A percentile compares a stretch with the other conserved stretches of the same genome.
phyloP scores from a whole-genome alignment of 2,113 vertebrate genomes.

The Centropus bengalensis region DNA sequence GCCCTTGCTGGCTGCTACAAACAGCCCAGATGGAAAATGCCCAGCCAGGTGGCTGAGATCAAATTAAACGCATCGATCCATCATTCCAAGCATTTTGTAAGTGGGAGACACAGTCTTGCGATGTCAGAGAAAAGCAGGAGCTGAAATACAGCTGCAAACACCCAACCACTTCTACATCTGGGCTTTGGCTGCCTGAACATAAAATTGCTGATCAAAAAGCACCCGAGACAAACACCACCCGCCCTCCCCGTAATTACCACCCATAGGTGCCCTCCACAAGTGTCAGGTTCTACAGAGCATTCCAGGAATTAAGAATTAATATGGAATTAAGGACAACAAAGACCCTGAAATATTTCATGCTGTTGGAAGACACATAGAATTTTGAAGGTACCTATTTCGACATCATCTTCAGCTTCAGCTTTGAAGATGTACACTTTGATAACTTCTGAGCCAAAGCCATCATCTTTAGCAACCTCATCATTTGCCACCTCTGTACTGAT shows the following conservation, averaged over 20 bases:
- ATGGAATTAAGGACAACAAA: not conserved
- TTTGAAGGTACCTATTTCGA: conserved; percentile 88
- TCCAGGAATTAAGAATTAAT: not conserved
- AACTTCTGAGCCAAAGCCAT: conserved; percentile 92
- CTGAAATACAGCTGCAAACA: conserved; percentile 7
- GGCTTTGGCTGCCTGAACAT: not conserved
- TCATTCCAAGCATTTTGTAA: not conserved
- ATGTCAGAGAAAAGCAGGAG: not conserved
- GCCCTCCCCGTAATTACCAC: not conserved
- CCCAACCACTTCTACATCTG: not conserved
- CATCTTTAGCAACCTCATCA: conserved; percentile 91
- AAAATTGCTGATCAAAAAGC: not conserved
- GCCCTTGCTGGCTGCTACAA: not conserved
- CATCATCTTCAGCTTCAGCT: conserved; percentile 98
- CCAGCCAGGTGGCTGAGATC: not conserved
- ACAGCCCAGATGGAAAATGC: not conserved
- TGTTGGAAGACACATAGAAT: not conserved
- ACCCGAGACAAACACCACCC: not conserved
- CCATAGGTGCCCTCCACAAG: not conserved
- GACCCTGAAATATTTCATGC: not conserved
- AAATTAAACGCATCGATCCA: not conserved
- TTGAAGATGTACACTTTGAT: conserved; percentile 99
- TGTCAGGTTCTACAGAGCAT: not conserved
- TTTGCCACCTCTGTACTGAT: conserved; percentile 92
- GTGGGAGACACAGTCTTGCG: not conserved